Base-by-base conservation (phyloP, 2,113 vertebrate genomes). In the Urocitellus parryii region DNA sequence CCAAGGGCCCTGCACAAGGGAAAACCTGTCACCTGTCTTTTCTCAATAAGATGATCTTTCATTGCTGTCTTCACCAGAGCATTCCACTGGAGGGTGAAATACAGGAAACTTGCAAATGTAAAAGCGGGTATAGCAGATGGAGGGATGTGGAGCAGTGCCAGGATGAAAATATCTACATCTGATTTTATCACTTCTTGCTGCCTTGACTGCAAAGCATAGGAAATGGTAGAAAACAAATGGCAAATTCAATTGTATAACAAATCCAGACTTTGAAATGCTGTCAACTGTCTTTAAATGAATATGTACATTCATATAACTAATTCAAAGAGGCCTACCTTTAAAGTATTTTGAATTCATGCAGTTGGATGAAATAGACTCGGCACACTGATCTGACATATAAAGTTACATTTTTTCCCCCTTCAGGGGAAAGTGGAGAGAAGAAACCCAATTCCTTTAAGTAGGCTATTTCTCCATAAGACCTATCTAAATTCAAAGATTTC, bases 321-420 rank as follows among this genome's bases (percentile, higher is more conserved):
- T 78, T 63, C 45, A 76, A 70, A 90, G 45, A 51, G 82, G 6
- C 58, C n/a, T 91, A 48, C 37, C 65, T 95, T 93, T 89, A 96
- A 91, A 63, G 82, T 48, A 58, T 74, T 86, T 95, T 96, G n/a
- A 94, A 95, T 93, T 90, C 72, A 61, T 5, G 27, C 74, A n/a
- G n/a, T 45, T 86, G 67, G 95, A 93, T 68, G 37, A 90, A 91
- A 92, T 45, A 85, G 84, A 94, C 37, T 68, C 70, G 77, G 67
- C 10, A 56, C 32, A 68, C 32, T 58, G 37, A 93, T 58, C 39
- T 86, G 67, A 85, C 53, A 93, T 34, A 82, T 79, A 51, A 92
- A 95, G 90, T 20, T 68, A 77, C 39, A 17, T 12, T 63, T 56
- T 48, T 61, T 42, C 70, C n/a, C 24, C 1, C 7, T 8, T 27